A percentile compares a stretch with the other conserved stretches of the same genome.
Conservation (phyloP, 2,113 vertebrate species). For the Pelobates fuscus region DNA sequence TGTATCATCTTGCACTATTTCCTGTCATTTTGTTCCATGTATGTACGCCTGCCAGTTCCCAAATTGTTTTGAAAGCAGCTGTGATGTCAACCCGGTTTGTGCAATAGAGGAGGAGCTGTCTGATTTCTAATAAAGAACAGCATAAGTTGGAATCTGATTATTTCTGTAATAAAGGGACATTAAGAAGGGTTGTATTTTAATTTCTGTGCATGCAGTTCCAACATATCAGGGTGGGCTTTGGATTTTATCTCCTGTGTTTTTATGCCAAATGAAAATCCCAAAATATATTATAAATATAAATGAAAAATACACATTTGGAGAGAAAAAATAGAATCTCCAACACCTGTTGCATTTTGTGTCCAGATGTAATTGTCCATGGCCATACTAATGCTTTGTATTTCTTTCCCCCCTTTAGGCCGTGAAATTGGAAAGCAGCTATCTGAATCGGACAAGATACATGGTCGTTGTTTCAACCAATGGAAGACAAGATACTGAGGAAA, state of each 20-base stretch:
- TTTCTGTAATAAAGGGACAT: background rate
- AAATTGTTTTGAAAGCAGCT: background rate
- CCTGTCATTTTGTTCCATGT: background rate
- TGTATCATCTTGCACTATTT: background rate
- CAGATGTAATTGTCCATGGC: background rate
- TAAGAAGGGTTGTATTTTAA: background rate
- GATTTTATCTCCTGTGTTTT: too few relatives aligned
- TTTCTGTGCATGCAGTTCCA: background rate
- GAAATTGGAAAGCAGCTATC: constrained; percentile 89
- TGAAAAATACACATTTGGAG: too few relatives aligned
- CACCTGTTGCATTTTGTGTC: too few relatives aligned
- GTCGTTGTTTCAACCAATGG: constrained; percentile 95
- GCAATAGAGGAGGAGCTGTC: background rate
- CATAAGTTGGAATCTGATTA: background rate
- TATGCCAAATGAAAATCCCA: too few relatives aligned
- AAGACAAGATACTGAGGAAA: constrained; percentile 95
- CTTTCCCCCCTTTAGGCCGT: constrained; percentile 82
- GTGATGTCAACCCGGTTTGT: constrained; percentile 2
- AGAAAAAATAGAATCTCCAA: too few relatives aligned
- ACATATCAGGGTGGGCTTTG: too few relatives aligned
- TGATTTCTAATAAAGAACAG: background rate
- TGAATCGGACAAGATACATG: constrained; percentile 94
- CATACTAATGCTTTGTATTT: background rate
- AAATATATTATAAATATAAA: too few relatives aligned
- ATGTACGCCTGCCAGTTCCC: background rate